phyloP scores from a whole-genome alignment of 2,113 vertebrate genomes.

The Chaetura pelagica region DNA sequence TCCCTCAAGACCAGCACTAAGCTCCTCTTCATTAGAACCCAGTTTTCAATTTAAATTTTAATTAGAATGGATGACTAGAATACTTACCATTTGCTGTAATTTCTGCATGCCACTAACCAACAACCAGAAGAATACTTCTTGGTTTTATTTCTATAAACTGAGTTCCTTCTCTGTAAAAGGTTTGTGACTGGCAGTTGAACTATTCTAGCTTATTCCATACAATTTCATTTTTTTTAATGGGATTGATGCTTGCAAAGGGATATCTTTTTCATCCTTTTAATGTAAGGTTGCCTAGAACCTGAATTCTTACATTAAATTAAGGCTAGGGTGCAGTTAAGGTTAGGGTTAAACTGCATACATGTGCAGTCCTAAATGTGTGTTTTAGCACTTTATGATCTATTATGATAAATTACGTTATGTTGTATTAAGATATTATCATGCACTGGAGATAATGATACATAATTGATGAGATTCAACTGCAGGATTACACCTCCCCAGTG shows the following conservation, averaged over 20 bases:
- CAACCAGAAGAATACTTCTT: constrained; percentile 2
- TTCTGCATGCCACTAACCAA: constrained; percentile 63
- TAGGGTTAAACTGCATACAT: not conserved
- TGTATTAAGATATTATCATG: not conserved
- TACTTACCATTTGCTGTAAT: constrained; percentile 60
- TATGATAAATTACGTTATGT: not conserved
- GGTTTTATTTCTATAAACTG: constrained; percentile 36
- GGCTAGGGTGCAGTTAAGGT: not conserved
- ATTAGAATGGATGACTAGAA: constrained; percentile 80
- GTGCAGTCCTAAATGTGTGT: not conserved
- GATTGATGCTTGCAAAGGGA: not conserved
- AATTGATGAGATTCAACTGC: not conserved
- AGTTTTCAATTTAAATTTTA: constrained; percentile 83
- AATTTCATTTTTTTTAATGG: not conserved
- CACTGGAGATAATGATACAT: not conserved
- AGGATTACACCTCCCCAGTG: not conserved
- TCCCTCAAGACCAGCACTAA: constrained; percentile 77
- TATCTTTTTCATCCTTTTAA: not conserved
- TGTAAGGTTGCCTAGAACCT: not conserved
- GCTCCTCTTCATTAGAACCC: constrained; percentile 81
- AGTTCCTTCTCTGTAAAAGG: constrained; percentile 35
- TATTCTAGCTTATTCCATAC: not conserved
- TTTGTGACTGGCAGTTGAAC: constrained; percentile 26
- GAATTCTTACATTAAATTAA: not conserved
- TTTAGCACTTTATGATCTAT: not conserved